Evolutionary conservation across 2,113 vertebrate species (phyloP).

Genomic region (Atherinomorus stipes): DNA sequence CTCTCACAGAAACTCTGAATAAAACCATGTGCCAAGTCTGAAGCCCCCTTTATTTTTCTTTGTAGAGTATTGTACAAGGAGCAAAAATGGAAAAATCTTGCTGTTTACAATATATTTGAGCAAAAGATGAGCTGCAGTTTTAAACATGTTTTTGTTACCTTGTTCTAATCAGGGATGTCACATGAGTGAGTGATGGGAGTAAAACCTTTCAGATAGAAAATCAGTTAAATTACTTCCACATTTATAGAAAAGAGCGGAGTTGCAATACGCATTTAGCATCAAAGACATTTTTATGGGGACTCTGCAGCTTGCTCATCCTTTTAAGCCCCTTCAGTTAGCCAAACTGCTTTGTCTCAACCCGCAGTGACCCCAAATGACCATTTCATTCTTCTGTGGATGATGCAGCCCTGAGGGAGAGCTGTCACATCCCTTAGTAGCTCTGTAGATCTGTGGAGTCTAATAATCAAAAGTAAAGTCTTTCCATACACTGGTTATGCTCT

Average conservation of each 20-base stretch:
- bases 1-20: neutral
- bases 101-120: too few species aligned
- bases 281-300: neutral
- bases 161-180: too few species aligned
- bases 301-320: neutral
- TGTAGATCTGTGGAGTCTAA: conserved; percentile 5
- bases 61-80: neutral
- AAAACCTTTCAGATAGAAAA: too few species aligned
- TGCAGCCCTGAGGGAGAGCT: conserved; percentile 36
- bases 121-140: too few species aligned
- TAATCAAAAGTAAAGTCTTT: neutral
- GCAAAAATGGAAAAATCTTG: too few species aligned
- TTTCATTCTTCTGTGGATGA: conserved; percentile 19
- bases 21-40: neutral
- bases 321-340: conserved; percentile 23
- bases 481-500: conserved; percentile 9
- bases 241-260: neutral
- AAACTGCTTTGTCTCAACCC: conserved; percentile 3
- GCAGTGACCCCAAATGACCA: conserved; percentile 31
- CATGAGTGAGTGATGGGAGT: neutral
- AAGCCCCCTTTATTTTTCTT: neutral
- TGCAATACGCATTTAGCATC: neutral
- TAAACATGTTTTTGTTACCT: too few species aligned
- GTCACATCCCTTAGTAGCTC: conserved; percentile 24
- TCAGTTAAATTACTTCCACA: neutral